Evolutionary conservation across 2,113 vertebrate species (phyloP).

Genomic region (Parotia lawesii): DNA sequence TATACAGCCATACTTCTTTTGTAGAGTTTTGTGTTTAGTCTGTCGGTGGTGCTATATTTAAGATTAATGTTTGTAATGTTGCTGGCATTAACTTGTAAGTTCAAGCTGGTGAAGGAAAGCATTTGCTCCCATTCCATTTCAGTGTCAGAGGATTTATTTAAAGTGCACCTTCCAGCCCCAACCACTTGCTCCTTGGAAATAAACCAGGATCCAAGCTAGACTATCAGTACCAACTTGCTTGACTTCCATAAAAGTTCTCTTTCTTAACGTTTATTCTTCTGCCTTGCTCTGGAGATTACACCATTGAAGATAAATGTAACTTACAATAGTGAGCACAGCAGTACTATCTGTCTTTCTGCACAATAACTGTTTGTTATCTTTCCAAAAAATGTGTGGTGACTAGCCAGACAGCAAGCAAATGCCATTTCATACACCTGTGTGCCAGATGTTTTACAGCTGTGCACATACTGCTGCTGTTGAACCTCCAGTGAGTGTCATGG

Average conservation of each 20-base stretch:
- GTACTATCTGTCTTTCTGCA: neutral
- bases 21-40: conserved; percentile 14
- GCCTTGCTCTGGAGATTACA: neutral
- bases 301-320: neutral
- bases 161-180: neutral
- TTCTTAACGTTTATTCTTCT: neutral
- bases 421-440: conserved; percentile 28
- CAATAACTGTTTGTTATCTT: conserved; percentile 16
- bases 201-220: neutral
- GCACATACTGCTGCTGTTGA: neutral
- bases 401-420: conserved; percentile 38
- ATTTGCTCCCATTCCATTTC: conserved; percentile 13
- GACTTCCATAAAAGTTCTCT: neutral
- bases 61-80: neutral
- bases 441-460: conserved; percentile 42
- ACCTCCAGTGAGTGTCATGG: neutral
- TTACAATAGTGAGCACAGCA: neutral
- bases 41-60: neutral
- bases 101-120: neutral
- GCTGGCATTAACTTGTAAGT: neutral
- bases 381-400: neutral
- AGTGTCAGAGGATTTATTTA: neutral
- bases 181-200: neutral
- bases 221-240: neutral
- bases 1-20: neutral